Evolutionary conservation across 2,113 vertebrate genomes (phyloP).

Genomic region (Castor canadensis): DNA sequence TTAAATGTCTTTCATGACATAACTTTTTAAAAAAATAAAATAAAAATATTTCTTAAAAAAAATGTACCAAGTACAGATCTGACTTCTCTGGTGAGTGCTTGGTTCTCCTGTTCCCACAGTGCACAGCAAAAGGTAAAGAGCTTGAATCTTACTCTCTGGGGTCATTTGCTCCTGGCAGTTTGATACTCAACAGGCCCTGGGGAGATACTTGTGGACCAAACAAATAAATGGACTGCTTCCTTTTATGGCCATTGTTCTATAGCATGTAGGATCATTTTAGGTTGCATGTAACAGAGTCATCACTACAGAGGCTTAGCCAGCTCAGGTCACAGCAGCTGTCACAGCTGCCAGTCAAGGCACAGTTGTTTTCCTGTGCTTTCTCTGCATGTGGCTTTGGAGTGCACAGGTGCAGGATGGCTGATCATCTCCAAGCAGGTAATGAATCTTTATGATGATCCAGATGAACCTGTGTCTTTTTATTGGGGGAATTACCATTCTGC

Average conservation of each 20-base stretch:
- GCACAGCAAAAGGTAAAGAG: too few relatives aligned
- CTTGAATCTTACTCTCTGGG: too few relatives aligned
- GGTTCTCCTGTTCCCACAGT: too few relatives aligned
- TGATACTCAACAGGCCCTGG: too few relatives aligned
- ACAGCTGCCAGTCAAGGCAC: fast-evolving
- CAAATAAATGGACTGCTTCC: neutral
- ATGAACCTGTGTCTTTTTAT: neutral
- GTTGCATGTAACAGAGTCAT: neutral
- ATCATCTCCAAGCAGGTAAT: neutral
- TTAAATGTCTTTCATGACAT: too few relatives aligned
- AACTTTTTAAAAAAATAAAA: too few relatives aligned
- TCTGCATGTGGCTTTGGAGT: neutral
- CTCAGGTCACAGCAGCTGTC: fast-evolving
- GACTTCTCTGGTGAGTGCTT: too few relatives aligned
- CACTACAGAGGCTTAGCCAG: neutral
- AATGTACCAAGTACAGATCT: too few relatives aligned
- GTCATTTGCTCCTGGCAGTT: too few relatives aligned
- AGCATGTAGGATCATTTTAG: neutral
- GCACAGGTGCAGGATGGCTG: neutral
- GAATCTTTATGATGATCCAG: neutral
- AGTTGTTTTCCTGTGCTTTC: neutral
- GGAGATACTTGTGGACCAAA: too few relatives aligned
- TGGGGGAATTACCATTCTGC: neutral
- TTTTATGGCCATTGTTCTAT: neutral
- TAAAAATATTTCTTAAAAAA: too few relatives aligned